Evolutionary conservation across 2,888 invertebrate species (phyloP), one percentile per base, ranked within the genome.

Genomic region (Lasius fuliginosus): DNA sequence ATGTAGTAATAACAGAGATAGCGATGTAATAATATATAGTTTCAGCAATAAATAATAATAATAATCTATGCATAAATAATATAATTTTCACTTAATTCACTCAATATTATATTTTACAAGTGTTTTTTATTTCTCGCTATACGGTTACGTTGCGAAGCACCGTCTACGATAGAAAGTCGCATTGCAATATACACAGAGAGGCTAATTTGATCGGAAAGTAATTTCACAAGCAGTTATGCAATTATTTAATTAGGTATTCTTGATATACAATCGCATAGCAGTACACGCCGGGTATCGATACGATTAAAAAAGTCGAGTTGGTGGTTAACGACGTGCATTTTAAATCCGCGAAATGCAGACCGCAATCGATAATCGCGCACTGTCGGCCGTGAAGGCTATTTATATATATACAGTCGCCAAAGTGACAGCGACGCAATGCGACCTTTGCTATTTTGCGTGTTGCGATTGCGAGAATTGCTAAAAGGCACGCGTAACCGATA

Each of bases 311-410:
- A 46, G n/a, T 40, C 18, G 46, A 30, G 5, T 2, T n/a, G 40
- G 56, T 27, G 27, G 36, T 76, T n/a, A 12, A 27, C n/a, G 49
- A 23, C 30, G 56, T 30, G 60, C 75, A 60, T 81, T 74, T 58
- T 46, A 60, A 81, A 81, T 81, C 46, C 46, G 79, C 60, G 36
- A 75, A 69, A 81, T 60, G 36, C 79, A 46, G 18, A 3, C 42
- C n/a, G 36, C 36, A 23, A 73, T 68, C 56, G 69, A 77, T 53
- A 77, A 69, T 42, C 56, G 27, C 18, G 71, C 69, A n/a, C 88
- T 82, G 84, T 90, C 88, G 77, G 73, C 88, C 84, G 83, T 86
- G 88, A 88, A 88, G 90, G 88, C 91, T 87, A 33, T 69, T 15
- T 36, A 36, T 36, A 36, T 36, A n/a, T 3, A 86, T 85, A 85